Evolutionary conservation across 2,888 invertebrate species (phyloP), one percentile per base, ranked within the genome.

Genomic region (Listrodromus nycthemerus): DNA sequence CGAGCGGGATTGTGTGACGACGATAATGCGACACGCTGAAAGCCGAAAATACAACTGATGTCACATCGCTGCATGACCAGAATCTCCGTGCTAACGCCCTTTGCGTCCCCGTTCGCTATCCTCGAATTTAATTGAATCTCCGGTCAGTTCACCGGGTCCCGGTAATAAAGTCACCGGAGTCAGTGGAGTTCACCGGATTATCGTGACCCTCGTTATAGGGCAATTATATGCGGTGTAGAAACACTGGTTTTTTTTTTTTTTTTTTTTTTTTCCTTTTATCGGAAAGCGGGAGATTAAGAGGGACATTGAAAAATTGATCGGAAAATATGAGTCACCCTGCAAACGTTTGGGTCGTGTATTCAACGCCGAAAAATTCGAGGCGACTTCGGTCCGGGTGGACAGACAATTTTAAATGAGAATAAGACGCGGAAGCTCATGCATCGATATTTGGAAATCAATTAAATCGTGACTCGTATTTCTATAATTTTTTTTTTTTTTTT

Each of bases 121-220:
- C 21, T 81, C 73, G 74, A 81, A 70, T 78, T 84, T 78, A 84
- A 84, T 84, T 78, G 78, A 84, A 81, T 81, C 81, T 45, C 61
- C 50, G 69, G 74, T 50, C 24, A 77, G 48, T 84, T 63, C 70
- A 50, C 30, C n/a, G 21, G 77, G 63, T 61, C n/a, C 65, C 65
- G 67, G 78, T 84, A 78, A 84, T 81, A 78, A 65, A 84, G 84
- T 84, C 84, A 81, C 70, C 58, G 81, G 81, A 74, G 78, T 78
- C 74, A 74, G 55, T 58, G 30, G 74, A 77, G 77, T 69, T 77
- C 48, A 78, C 73, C 66, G 65, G 74, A 69, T 78, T 84, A 78
- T 76, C 77, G 83, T 63, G 74, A 61, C 55, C 67, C 71, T 83
- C 76, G 80, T 83, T 83, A 77, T 67, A 83, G 52, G 66, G 50